phyloP scores from a whole-genome alignment of 2,113 vertebrate species.

The Chunga burmeisteri region DNA sequence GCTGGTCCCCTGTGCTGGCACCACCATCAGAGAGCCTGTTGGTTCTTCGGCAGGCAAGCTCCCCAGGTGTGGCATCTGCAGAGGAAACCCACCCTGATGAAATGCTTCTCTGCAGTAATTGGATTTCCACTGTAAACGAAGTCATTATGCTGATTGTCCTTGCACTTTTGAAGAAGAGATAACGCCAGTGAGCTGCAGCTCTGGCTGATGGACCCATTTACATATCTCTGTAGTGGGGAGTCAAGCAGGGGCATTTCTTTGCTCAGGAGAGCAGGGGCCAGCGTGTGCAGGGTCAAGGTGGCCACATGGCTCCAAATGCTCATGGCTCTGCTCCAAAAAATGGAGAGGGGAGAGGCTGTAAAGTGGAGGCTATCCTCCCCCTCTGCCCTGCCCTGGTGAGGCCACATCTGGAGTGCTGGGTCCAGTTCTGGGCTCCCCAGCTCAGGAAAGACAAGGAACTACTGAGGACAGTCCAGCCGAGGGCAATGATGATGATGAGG shows the following conservation, averaged over 20 bases:
- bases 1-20: neutral
- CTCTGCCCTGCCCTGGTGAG: too few species aligned
- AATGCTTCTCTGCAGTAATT: conserved; percentile 23
- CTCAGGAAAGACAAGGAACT: too few species aligned
- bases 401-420: too few species aligned
- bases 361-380: neutral
- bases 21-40: accelerated
- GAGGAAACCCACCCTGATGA: conserved; percentile 28
- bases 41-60: accelerated
- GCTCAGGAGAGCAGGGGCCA: neutral
- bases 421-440: too few species aligned
- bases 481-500: too few species aligned
- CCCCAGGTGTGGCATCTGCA: neutral
- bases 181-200: neutral
- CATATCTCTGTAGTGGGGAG: neutral
- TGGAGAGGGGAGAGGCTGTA: neutral
- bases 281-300: accelerated
- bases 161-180: neutral
- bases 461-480: too few species aligned
- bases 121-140: conserved; percentile 3
- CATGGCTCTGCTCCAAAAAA: neutral
- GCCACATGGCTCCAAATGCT: neutral
- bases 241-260: neutral
- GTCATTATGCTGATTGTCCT: conserved; percentile 9
- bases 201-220: neutral